These are phyloP conservation scores for Oxygymnocypris stewartii DNA, from an alignment of 2,113 vertebrate genomes.

Conservation along the genomic window DNA sequence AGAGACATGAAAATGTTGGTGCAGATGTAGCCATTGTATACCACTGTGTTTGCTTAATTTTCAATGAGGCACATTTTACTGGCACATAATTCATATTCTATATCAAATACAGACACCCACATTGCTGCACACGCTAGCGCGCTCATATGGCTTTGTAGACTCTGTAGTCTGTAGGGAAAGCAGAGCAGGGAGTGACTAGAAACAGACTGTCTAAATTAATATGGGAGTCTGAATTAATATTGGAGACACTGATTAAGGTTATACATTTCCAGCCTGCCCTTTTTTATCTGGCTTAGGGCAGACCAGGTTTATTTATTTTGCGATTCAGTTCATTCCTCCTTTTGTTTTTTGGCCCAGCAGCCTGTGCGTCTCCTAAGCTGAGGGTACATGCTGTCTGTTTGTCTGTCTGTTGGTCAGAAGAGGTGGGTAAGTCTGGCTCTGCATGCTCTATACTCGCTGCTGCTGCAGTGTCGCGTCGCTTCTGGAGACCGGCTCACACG, in stretches of 20 bases:
- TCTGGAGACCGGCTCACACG: constrained; percentile 47
- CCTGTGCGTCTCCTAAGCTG: constrained; percentile 21
- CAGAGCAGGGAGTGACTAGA: constrained; percentile 54
- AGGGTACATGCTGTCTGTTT: constrained; percentile 15
- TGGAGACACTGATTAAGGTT: constrained; percentile 22
- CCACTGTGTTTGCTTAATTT: constrained; percentile 21
- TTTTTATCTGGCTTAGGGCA: constrained; percentile 32
- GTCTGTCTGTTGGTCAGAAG: constrained; percentile 30
- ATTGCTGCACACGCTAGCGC: constrained; percentile 65
- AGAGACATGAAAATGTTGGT: not conserved
- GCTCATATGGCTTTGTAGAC: constrained; percentile 64
- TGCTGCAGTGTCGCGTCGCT: constrained; percentile 56
- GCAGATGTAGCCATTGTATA: not conserved
- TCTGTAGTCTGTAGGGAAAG: constrained; percentile 69
- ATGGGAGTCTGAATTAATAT: constrained; percentile 54
- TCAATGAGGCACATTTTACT: constrained; percentile 27
- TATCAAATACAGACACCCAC: constrained; percentile 24
- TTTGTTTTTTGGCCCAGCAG: not conserved
- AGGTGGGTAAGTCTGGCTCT: constrained; percentile 48
- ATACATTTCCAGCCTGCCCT: constrained; percentile 33
- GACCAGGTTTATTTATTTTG: not conserved
- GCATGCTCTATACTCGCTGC: constrained; percentile 48
- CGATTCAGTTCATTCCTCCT: not conserved
- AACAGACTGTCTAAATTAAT: constrained; percentile 56
- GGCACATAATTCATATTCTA: constrained; percentile 42